Percentiles rank a stretch among this genome's conserved stretches.
These are phyloP conservation scores for Paratilapia polleni DNA, from an alignment of 2,113 vertebrate species.

Conservation along the genomic window DNA sequence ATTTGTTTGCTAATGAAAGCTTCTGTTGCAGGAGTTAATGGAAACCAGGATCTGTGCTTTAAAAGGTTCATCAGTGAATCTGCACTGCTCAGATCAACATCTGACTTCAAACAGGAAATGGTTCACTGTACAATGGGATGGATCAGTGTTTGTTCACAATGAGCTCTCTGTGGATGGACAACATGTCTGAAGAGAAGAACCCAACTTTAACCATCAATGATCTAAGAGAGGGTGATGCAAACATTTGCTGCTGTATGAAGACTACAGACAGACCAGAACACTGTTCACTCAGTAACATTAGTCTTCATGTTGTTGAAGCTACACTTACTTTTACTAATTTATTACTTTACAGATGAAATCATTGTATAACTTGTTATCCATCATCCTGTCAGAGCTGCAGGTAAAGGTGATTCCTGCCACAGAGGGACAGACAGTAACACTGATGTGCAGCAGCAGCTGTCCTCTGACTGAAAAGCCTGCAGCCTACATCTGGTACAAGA, in stretches of 20 bases:
- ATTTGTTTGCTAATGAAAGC: background rate
- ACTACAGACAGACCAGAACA: too few species aligned
- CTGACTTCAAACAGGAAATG: background rate
- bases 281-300: accelerated
- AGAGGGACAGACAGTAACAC: too few species aligned
- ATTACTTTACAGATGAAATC: too few species aligned
- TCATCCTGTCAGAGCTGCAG: background rate
- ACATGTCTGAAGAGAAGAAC: background rate
- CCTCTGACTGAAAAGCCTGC: too few species aligned
- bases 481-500: background rate
- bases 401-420: too few species aligned
- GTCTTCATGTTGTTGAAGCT: background rate
- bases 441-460: too few species aligned
- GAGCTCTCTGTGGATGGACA: background rate
- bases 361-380: background rate
- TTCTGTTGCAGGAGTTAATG: background rate
- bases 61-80: constrained; percentile 32
- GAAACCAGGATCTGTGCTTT: background rate
- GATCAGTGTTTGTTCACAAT: background rate
- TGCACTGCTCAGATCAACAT: constrained; percentile 17
- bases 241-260: accelerated
- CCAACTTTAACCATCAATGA: background rate
- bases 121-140: accelerated
- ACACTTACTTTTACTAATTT: background rate
- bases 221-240: background rate